Evolutionary conservation across 1,140 invertebrate genomes (phyloP).

Genomic region (Helicoverpa armigera): DNA sequence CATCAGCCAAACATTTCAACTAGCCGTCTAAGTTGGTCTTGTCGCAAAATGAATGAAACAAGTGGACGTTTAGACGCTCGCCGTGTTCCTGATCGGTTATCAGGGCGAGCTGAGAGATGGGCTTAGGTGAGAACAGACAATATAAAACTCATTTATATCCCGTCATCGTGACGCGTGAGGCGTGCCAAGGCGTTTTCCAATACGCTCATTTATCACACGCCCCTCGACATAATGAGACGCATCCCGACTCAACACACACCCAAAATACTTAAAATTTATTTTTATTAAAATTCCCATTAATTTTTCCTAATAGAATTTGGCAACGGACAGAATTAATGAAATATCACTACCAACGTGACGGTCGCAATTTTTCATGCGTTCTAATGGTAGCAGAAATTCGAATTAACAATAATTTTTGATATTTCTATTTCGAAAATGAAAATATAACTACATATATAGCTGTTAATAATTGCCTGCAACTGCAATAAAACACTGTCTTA

Average conservation of each 20-base stretch:
- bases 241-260: constrained; percentile 68
- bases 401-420: constrained; percentile 29
- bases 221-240: constrained; percentile 79
- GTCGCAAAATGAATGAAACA: constrained; percentile 81
- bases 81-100: constrained; percentile 77
- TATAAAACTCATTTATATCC: constrained; percentile 83
- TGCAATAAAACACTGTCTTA: background rate
- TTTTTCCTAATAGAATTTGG: constrained; percentile 58
- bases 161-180: constrained; percentile 80
- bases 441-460: no score
- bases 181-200: constrained; percentile 83
- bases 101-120: constrained; percentile 69
- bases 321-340: constrained; percentile 46
- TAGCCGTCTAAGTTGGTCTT: constrained; percentile 81
- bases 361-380: constrained; percentile 32
- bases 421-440: background rate
- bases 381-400: constrained; percentile 15
- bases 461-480: background rate
- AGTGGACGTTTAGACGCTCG: constrained; percentile 67
- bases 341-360: constrained; percentile 19
- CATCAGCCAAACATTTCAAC: constrained; percentile 81
- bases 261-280: constrained; percentile 78
- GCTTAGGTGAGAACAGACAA: constrained; percentile 82
- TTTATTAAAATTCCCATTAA: constrained; percentile 56
- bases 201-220: constrained; percentile 82